phyloP scores from a whole-genome alignment of 2,888 invertebrate species.

The Folsomia candida region DNA sequence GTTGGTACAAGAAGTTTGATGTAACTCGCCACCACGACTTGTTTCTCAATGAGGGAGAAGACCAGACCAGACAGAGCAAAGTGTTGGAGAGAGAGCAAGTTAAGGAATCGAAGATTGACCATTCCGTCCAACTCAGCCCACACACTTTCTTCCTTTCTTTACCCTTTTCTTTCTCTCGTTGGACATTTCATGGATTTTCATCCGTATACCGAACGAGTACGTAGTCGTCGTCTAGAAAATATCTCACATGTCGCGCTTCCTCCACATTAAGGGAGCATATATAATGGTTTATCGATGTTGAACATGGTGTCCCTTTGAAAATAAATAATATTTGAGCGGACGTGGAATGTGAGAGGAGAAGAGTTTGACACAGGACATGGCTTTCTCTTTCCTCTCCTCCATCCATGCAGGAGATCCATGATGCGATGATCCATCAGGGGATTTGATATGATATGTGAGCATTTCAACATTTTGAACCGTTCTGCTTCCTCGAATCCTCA shows the following conservation, averaged over 20 bases:
- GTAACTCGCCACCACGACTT: neutral
- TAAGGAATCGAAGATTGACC: neutral
- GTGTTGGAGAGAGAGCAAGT: too few relatives aligned
- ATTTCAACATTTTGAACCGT: constrained; percentile 10
- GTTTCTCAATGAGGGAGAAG: neutral
- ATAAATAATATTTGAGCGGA: neutral
- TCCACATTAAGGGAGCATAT: neutral
- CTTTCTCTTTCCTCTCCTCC: neutral
- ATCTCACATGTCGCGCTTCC: neutral
- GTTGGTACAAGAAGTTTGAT: neutral
- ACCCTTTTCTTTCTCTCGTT: neutral
- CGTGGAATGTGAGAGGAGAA: constrained; percentile 1
- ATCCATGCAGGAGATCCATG: constrained; percentile 11
- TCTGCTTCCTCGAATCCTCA: neutral
- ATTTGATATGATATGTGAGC: constrained; percentile 16
- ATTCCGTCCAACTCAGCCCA: neutral
- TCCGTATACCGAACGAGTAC: too few relatives aligned
- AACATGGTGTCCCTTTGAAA: neutral
- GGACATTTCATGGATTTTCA: neutral
- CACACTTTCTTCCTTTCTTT: neutral
- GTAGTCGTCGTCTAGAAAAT: neutral
- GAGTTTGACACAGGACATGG: neutral
- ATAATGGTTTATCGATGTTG: neutral
- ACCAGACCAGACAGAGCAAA: neutral
- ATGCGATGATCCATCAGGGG: constrained; percentile 31